Evolutionary conservation across 2,888 invertebrate genomes (phyloP).

Genomic region (Vannuccia rotundouncinata): DNA sequence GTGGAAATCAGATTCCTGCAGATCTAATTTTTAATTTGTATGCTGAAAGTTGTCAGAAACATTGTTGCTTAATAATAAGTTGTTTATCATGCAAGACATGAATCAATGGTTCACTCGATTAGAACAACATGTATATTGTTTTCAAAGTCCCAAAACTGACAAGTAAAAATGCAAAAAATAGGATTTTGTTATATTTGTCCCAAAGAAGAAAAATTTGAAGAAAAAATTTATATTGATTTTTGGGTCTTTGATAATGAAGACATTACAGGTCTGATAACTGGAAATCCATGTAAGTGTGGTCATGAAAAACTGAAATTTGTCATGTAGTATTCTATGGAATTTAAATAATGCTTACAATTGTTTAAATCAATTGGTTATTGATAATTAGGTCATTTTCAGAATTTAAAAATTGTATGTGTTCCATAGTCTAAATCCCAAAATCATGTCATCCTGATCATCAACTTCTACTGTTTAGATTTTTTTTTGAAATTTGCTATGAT

Average conservation of each 20-base stretch:
- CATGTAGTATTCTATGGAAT: too few species aligned
- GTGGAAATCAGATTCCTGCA: background rate
- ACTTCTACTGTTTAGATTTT: constrained; percentile 19
- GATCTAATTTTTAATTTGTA: background rate
- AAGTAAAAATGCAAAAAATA: background rate
- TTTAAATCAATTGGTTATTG: background rate
- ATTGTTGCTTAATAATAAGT: background rate
- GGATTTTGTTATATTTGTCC: too few species aligned
- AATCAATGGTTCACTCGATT: background rate
- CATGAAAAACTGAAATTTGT: too few species aligned
- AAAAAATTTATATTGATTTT: too few species aligned
- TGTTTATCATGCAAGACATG: background rate
- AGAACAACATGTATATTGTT: background rate
- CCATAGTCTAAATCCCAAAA: background rate
- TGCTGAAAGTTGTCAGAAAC: background rate
- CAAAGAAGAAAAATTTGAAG: too few species aligned
- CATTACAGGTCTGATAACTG: too few species aligned
- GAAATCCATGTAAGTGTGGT: too few species aligned
- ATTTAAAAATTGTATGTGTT: background rate
- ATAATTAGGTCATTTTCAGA: constrained; percentile 4
- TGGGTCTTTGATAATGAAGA: too few species aligned
- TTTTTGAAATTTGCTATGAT: constrained; percentile 12
- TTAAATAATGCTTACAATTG: too few species aligned
- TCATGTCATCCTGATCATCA: constrained; percentile 1
- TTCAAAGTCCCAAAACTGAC: background rate